Evolutionary conservation across 2,888 invertebrate genomes (phyloP).

Genomic region (Trichogramma evanescens): DNA sequence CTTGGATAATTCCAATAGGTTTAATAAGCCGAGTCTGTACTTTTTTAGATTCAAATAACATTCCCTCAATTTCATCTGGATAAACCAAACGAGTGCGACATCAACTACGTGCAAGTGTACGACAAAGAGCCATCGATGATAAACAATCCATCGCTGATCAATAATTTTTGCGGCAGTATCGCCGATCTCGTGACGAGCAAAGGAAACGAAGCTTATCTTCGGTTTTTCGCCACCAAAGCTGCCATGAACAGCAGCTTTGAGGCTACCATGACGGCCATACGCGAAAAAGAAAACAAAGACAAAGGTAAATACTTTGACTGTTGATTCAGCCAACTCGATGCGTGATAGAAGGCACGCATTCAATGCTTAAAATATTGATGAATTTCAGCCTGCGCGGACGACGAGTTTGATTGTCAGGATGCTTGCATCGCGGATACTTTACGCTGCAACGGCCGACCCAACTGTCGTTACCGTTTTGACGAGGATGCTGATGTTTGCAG

Average conservation of each 20-base stretch:
- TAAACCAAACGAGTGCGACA: constrained; percentile 71
- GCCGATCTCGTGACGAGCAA: constrained; percentile 68
- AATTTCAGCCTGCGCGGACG: constrained; percentile 48
- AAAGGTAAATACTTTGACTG: constrained; percentile 42
- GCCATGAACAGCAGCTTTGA: constrained; percentile 60
- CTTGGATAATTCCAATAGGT: neutral
- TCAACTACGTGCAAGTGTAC: constrained; percentile 71
- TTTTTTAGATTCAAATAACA: constrained; percentile 59
- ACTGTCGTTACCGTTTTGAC: constrained; percentile 79
- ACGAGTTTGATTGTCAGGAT: constrained; percentile 81
- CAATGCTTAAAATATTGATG: too few relatives aligned
- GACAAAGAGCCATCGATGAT: constrained; percentile 37
- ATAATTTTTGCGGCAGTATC: constrained; percentile 79
- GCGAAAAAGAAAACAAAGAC: constrained; percentile 52
- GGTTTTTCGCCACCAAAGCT: constrained; percentile 63
- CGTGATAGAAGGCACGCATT: too few relatives aligned
- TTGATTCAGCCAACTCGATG: neutral
- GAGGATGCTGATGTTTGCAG: constrained; percentile 56
- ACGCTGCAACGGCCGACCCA: constrained; percentile 65
- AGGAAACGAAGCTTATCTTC: constrained; percentile 64
- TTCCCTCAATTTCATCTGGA: constrained; percentile 60
- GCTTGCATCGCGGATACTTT: constrained; percentile 69
- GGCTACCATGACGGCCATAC: constrained; percentile 69
- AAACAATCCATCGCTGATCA: constrained; percentile 56
- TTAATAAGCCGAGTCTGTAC: neutral